These are phyloP conservation scores for Drosophila helvetica DNA, from an alignment of 2,888 invertebrate species.

Conservation along the genomic window DNA sequence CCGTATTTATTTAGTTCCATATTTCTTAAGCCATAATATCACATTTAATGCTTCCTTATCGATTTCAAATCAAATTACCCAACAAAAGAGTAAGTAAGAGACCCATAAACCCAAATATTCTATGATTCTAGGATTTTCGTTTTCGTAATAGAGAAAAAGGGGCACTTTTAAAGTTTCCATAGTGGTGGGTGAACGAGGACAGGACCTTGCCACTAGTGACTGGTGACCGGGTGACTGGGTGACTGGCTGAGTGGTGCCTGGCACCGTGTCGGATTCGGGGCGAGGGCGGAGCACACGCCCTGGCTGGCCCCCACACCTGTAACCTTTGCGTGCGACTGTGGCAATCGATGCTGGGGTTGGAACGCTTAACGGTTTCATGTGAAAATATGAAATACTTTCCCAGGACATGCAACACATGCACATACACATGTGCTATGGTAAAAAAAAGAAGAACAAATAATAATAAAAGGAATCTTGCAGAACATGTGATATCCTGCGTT, in stretches of 20 bases:
- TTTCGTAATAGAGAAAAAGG: not conserved
- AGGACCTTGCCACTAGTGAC: constrained; percentile 42
- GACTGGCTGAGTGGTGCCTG: constrained; percentile 37
- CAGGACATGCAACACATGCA: constrained; percentile 42
- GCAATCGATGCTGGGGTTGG: constrained; percentile 35
- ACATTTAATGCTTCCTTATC: constrained; percentile 31
- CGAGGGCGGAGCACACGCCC: not conserved
- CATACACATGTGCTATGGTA: constrained; percentile 12
- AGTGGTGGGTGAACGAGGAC: constrained; percentile 27
- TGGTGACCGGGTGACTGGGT: constrained; percentile 1
- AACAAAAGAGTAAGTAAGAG: constrained; percentile 30
- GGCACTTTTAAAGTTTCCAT: constrained; percentile 33
- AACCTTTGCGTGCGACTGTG: constrained; percentile 46
- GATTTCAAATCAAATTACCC: constrained; percentile 49
- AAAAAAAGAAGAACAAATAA: no score
- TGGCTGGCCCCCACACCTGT: not conserved
- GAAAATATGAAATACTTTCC: constrained; percentile 49
- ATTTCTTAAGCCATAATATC: constrained; percentile 17
- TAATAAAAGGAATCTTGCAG: not conserved
- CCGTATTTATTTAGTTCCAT: constrained; percentile 7
- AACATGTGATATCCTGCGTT: not conserved
- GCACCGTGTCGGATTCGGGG: constrained; percentile 11
- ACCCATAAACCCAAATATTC: constrained; percentile 25
- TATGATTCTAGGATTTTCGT: constrained; percentile 18
- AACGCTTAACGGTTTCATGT: constrained; percentile 45